A percentile compares a stretch with the other conserved stretches of the same genome.
These are phyloP conservation scores for Psylliodes chrysocephalus DNA, from an alignment of 2,888 invertebrate genomes.

Conservation along the genomic window DNA sequence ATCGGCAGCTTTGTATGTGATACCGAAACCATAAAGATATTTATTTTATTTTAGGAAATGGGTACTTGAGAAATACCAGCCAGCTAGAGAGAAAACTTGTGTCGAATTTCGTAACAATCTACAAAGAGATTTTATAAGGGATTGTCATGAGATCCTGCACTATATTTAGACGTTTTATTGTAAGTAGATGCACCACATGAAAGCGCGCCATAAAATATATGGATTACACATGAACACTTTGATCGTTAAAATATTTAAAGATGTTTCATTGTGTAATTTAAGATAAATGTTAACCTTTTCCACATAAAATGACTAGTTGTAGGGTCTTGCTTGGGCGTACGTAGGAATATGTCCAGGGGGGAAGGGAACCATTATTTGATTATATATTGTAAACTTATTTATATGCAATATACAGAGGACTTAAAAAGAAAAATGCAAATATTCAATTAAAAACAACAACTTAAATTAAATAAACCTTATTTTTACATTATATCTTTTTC, in stretches of 20 bases:
- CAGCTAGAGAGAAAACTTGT: conserved; percentile 11
- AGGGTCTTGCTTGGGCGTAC: too few species aligned
- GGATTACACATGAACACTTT: conserved; percentile 2
- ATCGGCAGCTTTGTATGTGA: conserved; percentile 12
- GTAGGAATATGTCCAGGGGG: too few species aligned
- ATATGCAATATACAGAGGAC: too few species aligned
- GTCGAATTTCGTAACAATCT: conserved; percentile 19
- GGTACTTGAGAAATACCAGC: conserved; percentile 17
- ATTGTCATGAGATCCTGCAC: conserved; percentile 17
- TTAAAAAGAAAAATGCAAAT: too few species aligned
- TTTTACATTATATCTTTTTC: too few species aligned
- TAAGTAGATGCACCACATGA: conserved; percentile 19
- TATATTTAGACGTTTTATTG: conserved; percentile 18
- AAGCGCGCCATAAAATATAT: conserved; percentile 2
- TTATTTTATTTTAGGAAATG: conserved; percentile 21
- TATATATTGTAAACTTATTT: too few species aligned
- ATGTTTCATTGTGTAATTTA: background rate
- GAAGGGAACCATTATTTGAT: too few species aligned
- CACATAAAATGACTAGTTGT: too few species aligned
- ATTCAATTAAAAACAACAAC: too few species aligned
- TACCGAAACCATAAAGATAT: conserved; percentile 14
- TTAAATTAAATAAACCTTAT: too few species aligned
- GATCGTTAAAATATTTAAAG: background rate
- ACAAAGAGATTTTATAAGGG: conserved; percentile 16
- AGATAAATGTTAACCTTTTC: background rate